A percentile compares a stretch with the other conserved stretches of the same genome.
These are phyloP conservation scores for Chesias legatella DNA, from an alignment of 2,888 invertebrate species.

Conservation along the genomic window DNA sequence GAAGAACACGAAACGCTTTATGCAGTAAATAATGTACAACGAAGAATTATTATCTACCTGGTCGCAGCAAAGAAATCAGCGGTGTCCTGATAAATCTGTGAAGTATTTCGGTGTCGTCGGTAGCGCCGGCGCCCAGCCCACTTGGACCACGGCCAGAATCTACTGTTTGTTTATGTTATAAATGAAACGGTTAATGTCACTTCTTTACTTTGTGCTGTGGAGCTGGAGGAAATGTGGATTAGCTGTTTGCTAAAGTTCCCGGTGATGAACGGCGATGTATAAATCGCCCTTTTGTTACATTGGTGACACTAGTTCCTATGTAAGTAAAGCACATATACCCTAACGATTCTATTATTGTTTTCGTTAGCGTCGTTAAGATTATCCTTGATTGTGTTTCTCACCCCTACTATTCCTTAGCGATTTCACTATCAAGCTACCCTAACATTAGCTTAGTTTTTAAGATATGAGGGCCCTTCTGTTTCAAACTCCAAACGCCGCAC, in stretches of 20 bases:
- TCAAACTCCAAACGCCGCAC: too few relatives aligned
- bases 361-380: too few relatives aligned
- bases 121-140: slow-evolving; percentile 68
- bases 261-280: neutral
- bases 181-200: slow-evolving; percentile 26
- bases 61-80: slow-evolving; percentile 33
- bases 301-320: too few relatives aligned
- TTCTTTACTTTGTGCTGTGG: slow-evolving; percentile 16
- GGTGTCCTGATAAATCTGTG: slow-evolving; percentile 49
- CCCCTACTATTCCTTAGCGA: too few relatives aligned
- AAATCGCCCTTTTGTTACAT: too few relatives aligned
- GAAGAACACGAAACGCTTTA: too few relatives aligned
- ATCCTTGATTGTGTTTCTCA: too few relatives aligned
- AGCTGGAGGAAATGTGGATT: slow-evolving; percentile 13
- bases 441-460: too few relatives aligned
- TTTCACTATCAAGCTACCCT: too few relatives aligned
- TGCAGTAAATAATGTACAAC: slow-evolving; percentile 5
- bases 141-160: slow-evolving; percentile 65
- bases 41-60: slow-evolving; percentile 8
- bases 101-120: slow-evolving; percentile 46
- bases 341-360: too few relatives aligned
- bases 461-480: too few relatives aligned
- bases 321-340: too few relatives aligned
- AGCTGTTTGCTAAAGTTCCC: slow-evolving; percentile 11
- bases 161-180: slow-evolving; percentile 74